These are phyloP conservation scores for Alaudala cheleensis DNA, from an alignment of 2,113 vertebrate species.

Conservation along the genomic window DNA sequence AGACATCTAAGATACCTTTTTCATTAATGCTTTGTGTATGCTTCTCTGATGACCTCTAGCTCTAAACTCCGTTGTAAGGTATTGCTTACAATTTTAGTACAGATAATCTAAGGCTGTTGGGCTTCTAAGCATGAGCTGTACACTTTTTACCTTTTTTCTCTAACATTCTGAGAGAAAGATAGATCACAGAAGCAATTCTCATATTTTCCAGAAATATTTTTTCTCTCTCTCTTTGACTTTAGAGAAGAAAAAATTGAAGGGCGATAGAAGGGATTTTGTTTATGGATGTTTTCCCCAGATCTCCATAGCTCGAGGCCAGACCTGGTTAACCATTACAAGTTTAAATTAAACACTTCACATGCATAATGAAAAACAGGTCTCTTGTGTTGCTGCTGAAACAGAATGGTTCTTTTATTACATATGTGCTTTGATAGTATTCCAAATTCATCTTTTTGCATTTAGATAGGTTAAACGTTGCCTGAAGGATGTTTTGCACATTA, in stretches of 20 bases:
- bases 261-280: background rate
- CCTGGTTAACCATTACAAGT: slow-evolving; percentile 22
- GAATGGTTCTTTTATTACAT: background rate
- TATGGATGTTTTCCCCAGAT: background rate
- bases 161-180: background rate
- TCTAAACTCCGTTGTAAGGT: background rate
- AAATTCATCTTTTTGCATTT: slow-evolving; percentile 20
- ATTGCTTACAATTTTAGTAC: background rate
- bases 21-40: background rate
- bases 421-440: slow-evolving; percentile 40
- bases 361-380: slow-evolving; percentile 23
- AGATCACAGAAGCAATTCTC: background rate
- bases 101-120: background rate
- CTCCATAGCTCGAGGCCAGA: background rate
- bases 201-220: background rate
- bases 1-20: background rate
- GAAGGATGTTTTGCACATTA: background rate
- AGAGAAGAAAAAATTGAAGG: background rate
- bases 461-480: background rate
- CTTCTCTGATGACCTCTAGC: background rate
- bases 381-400: background rate
- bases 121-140: background rate
- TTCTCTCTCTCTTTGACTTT: background rate
- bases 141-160: background rate
- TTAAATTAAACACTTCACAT: slow-evolving; percentile 48